A percentile compares a stretch with the other conserved stretches of the same genome.
Evolutionary conservation across 2,797 vertebrate species (phyloP).

Genomic region (Tolypeutes matacus): DNA sequence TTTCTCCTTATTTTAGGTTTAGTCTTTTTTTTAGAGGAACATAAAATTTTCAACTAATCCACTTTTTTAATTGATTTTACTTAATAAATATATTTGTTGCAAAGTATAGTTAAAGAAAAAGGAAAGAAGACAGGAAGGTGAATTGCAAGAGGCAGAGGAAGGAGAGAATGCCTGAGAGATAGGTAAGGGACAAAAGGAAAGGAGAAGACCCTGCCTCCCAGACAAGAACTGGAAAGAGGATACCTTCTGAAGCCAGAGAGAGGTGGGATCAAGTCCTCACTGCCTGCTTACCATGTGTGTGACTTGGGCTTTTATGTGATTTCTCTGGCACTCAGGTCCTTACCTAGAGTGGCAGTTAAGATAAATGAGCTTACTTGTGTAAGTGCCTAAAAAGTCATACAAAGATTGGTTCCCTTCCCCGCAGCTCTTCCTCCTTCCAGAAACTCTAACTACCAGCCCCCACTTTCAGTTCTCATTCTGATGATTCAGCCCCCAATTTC

Average conservation of each 20-base stretch:
- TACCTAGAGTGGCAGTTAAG: neutral
- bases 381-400: neutral
- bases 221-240: neutral
- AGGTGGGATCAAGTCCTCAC: neutral
- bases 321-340: neutral
- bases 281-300: neutral
- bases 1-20: neutral
- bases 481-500: neutral
- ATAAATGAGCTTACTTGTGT: neutral
- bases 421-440: neutral
- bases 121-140: neutral
- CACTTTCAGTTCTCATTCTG: neutral
- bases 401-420: neutral
- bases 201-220: neutral
- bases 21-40: neutral
- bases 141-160: neutral
- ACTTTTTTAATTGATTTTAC: neutral
- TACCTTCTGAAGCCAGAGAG: neutral
- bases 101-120: neutral
- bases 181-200: neutral
- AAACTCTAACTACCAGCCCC: neutral
- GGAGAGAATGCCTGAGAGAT: neutral
- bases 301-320: neutral
- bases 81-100: neutral
- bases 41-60: neutral